Evolutionary conservation across 2,797 vertebrate genomes (phyloP), one percentile per base, ranked within the genome.

Genomic region (Brachyalestes nurse): DNA sequence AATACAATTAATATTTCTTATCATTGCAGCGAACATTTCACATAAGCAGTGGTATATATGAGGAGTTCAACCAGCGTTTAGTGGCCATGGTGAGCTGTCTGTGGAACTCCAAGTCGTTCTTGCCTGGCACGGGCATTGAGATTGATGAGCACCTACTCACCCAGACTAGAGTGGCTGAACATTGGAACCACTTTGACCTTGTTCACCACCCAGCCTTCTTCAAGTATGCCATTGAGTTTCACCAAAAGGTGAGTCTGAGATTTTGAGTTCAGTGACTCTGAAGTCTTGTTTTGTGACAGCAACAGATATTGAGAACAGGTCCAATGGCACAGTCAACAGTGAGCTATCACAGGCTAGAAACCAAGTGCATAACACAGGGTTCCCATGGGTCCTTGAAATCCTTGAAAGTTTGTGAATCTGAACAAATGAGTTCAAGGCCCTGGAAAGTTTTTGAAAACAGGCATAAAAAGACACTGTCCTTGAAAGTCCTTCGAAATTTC

Each of bases 141-240:
- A 85, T 97, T 74, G 84, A 87, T 5, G 89, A 94, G 0, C 64
- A 94, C 84, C 75, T 96, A 75, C 90, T 99, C 40, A 85, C 80
- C 73, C 92, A 88, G 87, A 93, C 92, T n/a, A 78, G 72, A 61
- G 87, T 96, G 38, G 74, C 90, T 0, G 89, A 96, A 0, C 84
- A 90, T 82, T 89, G 89, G 89, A 83, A 0, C 19, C 87, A 94
- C 82, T 97, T 97, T 57, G 94, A 96, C 91, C 88, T 99, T 79
- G 87, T 96, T 72, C 90, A 94, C 88, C 97, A 99, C 82, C 97
- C 97, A 0, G 97, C 96, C 55, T 91, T 99, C 82, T 72, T 95
- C 84, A 89, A 91, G 85, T 97, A 95, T 25, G 92, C 97, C 13
- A 0, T 94, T 5, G 83, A 90, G 66, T 98, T 99, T 88, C 89